Conservation (phyloP, 2,888 invertebrate genomes). For the Uloborus plumipes region DNA sequence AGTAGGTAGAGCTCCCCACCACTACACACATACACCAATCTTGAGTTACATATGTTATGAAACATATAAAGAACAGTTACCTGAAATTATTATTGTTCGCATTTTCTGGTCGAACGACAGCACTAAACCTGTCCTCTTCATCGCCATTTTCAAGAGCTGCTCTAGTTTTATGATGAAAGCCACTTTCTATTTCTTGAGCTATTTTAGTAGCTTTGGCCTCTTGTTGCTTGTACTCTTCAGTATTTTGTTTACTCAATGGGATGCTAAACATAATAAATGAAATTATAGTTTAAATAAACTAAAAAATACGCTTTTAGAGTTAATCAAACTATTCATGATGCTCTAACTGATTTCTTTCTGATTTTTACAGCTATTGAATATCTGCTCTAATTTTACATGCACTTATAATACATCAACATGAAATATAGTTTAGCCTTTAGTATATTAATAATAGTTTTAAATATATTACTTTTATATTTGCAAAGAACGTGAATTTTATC, state of each 20-base stretch:
- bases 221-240: conserved; percentile 87
- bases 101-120: conserved; percentile 77
- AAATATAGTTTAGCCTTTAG: too few relatives aligned
- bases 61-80: conserved; percentile 5
- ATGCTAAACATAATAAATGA: conserved; percentile 72
- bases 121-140: conserved; percentile 87
- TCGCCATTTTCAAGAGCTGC: conserved; percentile 80
- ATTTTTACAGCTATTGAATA: too few relatives aligned
- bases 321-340: too few relatives aligned
- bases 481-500: too few relatives aligned
- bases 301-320: too few relatives aligned
- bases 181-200: conserved; percentile 92
- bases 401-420: too few relatives aligned
- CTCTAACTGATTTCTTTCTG: too few relatives aligned
- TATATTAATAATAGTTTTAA: too few relatives aligned
- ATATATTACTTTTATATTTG: too few relatives aligned
- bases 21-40: neutral
- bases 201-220: conserved; percentile 90
- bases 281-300: too few relatives aligned
- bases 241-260: conserved; percentile 86
- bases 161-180: conserved; percentile 84
- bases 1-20: neutral
- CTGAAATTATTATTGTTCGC: conserved; percentile 42
- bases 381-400: too few relatives aligned
- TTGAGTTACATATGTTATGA: neutral